Base-by-base conservation (phyloP, 2,888 invertebrate species). In the Drosophila melanosoma region DNA sequence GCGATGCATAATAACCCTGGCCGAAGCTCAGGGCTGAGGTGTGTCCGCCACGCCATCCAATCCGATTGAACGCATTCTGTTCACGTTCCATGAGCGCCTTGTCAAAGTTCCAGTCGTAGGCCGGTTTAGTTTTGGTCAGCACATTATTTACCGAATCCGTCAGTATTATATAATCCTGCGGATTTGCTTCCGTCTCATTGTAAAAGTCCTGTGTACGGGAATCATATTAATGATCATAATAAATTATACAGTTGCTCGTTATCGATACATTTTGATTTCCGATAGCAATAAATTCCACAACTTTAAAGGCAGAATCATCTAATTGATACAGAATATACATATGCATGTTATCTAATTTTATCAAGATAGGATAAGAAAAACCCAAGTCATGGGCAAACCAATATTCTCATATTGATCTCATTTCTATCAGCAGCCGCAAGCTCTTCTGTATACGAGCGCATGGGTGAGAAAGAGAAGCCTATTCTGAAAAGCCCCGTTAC, bases 1-100 rank as follows among this genome's bases (percentile, higher is more conserved):
- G 94, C 2, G 98, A 97, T 3, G 97, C 96, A 88, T 97, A 97
- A 48, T 54, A 86, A 1, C 73, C 71, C 32, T 69, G 76, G 0
- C 63, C 61, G 1, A 86, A 87, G 64, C 79, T 87, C 2, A 42
- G 20, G 0, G 29, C 26, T 0, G 85, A 81, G 7, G 87, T 89
- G 10, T 86, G 90, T 1, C 85, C 90, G 7, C 89, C 84, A 20
- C 90, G 90, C 84, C 87, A 90, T 0, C 38, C 89, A 33, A 90
- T 75, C 0, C 90, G 83, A 63, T 90, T 86, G 8, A 68, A 61
- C 0, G 86, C 51, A 36, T 76, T 81, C 59, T 91, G 86, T 61
- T 93, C 93, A 2, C 93, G 88, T 2, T 79, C 77, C 89, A 92
- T 89, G 6, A 93, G 51, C 69, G 92, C 91, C 36, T 77, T 68